Base-by-base conservation (phyloP, 2,797 vertebrate species). In the Tapera naevia region DNA sequence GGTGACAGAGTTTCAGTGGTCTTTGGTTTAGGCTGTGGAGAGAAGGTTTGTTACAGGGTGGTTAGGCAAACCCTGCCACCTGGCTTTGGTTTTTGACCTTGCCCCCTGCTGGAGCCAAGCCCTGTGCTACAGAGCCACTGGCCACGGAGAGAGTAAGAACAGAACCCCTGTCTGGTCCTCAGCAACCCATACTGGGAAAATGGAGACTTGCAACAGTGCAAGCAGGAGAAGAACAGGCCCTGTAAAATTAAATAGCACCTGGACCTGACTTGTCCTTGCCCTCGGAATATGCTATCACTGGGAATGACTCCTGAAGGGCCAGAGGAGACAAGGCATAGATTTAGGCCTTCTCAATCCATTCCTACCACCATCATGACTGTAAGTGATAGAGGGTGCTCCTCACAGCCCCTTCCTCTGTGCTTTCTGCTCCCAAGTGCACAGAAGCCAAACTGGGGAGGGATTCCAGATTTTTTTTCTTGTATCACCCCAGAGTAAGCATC, bases 311-410 rank as follows among this genome's bases (percentile, higher is more conserved):
- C 43, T 80, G 43, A 75, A 67, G 75, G 35, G n/a, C 37, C 23
- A 28, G 46, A 69, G 25, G 33, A 16, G 25, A 50, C 19, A 65
- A 32, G 16, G 9, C 1, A 0, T 50, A 80, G 25, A 11, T 41
- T 54, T 86, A 41, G 5, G 17, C 66, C 48, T 66, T 69, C 48
- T 39, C 11, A 22, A 14, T n/a, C 56, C 19, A 33, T 62, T 70
- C 72, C 46, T 43, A 39, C 16, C 1, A 1, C 14, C 30, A 45
- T 12, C 13, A 1, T 28, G 28, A 24, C 32, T 39, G 5, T 2
- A 8, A 64, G 24, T 3, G 8, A 25, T 16, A 33, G 32, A 64
- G 21, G 17, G 53, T 56, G 28, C 13, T 54, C 10, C 39, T 8
- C 28, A 32, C 10, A 86, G 19, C 16, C 41, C 23, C 22, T 60